Base-by-base conservation (phyloP, 2,888 invertebrate species). In the Dyspetes luteomarginatus region DNA sequence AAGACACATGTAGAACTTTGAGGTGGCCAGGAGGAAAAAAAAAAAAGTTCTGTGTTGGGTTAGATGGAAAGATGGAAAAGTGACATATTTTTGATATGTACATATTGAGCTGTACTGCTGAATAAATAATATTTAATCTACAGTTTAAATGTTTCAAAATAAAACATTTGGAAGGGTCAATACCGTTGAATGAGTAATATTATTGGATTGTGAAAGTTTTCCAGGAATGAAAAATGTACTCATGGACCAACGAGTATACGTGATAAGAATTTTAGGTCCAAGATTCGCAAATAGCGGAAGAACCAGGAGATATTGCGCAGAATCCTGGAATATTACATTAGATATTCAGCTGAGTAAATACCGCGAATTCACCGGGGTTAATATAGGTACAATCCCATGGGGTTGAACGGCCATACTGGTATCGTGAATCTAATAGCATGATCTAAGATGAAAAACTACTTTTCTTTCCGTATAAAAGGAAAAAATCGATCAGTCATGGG, bases 301-400 rank as follows among this genome's bases (percentile, higher is more conserved):
- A 7, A 68, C 43, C 50, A 24, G 73, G 22, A 22, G 24, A 74
- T 65, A 64, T 36, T 56, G 45, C 56, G 48, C 67, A 52, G 67
- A 75, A 45, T 26, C 36, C 58, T 24, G 36, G 67, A 67, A 75
- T 75, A 75, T 75, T 67, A 75, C 75, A 75, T 75, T 75, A 75
- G 50, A 26, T 41, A 74, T 74, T 74, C 65, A 48, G 22, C 58
- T 28, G 30, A 56, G 45, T 67, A 58, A 75, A 60, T 60, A 58
- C 55, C n/a, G 12, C 17, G 50, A 36, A 50, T 26, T 19, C 36
- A 55, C 5, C 5, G n/a, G 24, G 55, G 36, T n/a, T 22, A n/a
- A 4, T 17, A 36, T 17, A 45, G 26, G 28, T 28, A 64, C 45
- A 17, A 3, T 65, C 28, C 50, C 60, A 28, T 17, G 55, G 9